Evolutionary conservation across 2,797 vertebrate species (phyloP), one percentile per base, ranked within the genome.

Genomic region (Sphaeramia orbicularis): DNA sequence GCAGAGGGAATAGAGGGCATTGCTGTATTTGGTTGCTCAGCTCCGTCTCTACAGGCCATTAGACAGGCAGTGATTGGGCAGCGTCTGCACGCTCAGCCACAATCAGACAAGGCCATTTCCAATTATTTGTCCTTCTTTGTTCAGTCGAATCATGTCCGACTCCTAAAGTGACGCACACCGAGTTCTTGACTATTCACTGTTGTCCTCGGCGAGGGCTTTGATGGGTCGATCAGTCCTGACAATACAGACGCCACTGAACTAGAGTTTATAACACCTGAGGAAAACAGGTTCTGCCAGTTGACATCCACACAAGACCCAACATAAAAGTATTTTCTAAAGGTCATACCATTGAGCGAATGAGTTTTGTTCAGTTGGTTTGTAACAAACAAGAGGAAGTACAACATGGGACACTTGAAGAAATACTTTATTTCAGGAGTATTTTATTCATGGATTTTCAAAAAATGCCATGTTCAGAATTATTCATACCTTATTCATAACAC

Each of bases 1-100:
- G 80, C 87, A 84, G 78, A 79, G 83, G 86, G 83, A 85, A 80
- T 50, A 52, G 70, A 80, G 82, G 82, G 63, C 77, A 78, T 59
- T 24, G 60, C 51, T 65, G 70, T 4, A 13, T 70, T 68, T 53
- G 73, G 81, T 69, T 71, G 64, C 66, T 82, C 45, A 21, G 56
- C 62, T 74, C 65, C 21, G 19, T 50, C 45, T 75, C 83, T 68
- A 52, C 53, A 78, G 85, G 83, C 83, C 50, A 40, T 81, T 66
- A 37, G 38, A 58, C 63, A 70, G 73, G 71, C 68, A 37, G 60
- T 64, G 71, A 61, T 66, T 74, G 79, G 73, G 57, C 72, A 19
- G 45, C 47, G 24, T 7, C 40, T 16, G 40, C 78, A 73, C 71
- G 60, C 76, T 19, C 36, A 5, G 41, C 64, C 56, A 42, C 32